Conservation (phyloP, 2,888 invertebrate species). For the Hirtodrosophila confusa region DNA sequence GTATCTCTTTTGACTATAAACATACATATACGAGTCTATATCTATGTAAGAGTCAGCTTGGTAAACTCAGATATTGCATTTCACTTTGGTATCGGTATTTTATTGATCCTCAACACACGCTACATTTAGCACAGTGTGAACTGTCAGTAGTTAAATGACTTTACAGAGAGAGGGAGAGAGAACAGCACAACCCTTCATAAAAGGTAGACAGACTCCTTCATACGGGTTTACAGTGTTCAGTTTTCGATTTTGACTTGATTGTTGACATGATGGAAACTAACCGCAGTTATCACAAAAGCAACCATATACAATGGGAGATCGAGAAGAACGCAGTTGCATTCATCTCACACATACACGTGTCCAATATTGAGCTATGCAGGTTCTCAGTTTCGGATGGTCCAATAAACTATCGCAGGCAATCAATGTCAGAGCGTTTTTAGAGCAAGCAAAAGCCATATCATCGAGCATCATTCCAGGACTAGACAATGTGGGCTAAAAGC, state of each 20-base stretch:
- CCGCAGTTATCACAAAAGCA: slow-evolving; percentile 65
- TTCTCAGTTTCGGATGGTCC: slow-evolving; percentile 28
- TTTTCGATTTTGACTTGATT: slow-evolving; percentile 63
- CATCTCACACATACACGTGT: slow-evolving; percentile 55
- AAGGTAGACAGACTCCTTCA: neutral
- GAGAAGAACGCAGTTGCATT: slow-evolving; percentile 40
- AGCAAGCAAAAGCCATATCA: slow-evolving; percentile 62
- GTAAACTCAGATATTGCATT: slow-evolving; percentile 42
- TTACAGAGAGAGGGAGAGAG: slow-evolving; percentile 25
- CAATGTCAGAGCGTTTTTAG: slow-evolving; percentile 68
- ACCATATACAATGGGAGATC: slow-evolving; percentile 48
- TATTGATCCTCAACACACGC: slow-evolving; percentile 61
- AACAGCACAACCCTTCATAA: slow-evolving; percentile 50
- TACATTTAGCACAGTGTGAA: slow-evolving; percentile 74
- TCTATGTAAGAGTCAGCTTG: slow-evolving; percentile 8
- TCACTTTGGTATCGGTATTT: slow-evolving; percentile 39
- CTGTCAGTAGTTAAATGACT: slow-evolving; percentile 66
- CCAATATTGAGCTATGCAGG: slow-evolving; percentile 37
- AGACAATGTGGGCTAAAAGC: slow-evolving; percentile 34
- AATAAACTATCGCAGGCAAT: slow-evolving; percentile 71
- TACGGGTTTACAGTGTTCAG: slow-evolving; percentile 9
- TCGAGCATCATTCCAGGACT: slow-evolving; percentile 16
- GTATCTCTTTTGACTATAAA: slow-evolving; percentile 5
- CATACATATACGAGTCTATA: too few species aligned
- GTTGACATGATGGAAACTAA: slow-evolving; percentile 76